phyloP scores from a whole-genome alignment of 2,888 invertebrate species.

The Parelbella ahira region DNA sequence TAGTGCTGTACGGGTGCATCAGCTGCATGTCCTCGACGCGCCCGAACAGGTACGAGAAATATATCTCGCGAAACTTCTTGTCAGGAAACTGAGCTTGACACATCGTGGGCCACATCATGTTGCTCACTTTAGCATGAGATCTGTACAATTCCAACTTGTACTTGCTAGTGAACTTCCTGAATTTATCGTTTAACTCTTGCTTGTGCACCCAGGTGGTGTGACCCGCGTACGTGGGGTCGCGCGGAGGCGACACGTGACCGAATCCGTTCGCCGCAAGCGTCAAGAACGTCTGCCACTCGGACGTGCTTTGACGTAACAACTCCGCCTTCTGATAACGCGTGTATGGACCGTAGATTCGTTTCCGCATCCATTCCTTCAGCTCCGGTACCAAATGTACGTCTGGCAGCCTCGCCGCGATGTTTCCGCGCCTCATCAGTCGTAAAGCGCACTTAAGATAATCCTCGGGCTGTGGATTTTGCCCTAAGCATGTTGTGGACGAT shows the following conservation, averaged over 20 bases:
- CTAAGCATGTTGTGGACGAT: constrained; percentile 49
- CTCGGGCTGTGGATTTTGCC: constrained; percentile 46
- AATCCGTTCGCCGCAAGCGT: constrained; percentile 40
- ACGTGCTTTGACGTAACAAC: constrained; percentile 43
- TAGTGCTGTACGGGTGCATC: constrained; percentile 53
- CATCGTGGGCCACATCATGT: constrained; percentile 66
- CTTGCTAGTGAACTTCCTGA: constrained; percentile 40
- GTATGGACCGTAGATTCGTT: constrained; percentile 53
- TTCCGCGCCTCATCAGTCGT: constrained; percentile 45
- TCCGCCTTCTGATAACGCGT: constrained; percentile 37
- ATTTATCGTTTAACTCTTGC: constrained; percentile 48
- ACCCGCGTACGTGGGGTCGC: constrained; percentile 40
- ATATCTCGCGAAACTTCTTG: constrained; percentile 67
- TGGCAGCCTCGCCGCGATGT: constrained; percentile 62
- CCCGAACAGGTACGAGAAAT: constrained; percentile 56
- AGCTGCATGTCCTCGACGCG: constrained; percentile 50
- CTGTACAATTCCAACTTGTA: constrained; percentile 51
- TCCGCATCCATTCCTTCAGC: constrained; percentile 67
- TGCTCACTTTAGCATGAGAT: constrained; percentile 50
- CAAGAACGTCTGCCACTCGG: constrained; percentile 50
- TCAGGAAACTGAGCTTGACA: constrained; percentile 60
- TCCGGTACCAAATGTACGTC: constrained; percentile 62
- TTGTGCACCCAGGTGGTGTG: constrained; percentile 55
- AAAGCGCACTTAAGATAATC: constrained; percentile 64
- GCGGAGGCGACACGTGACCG: constrained; percentile 47